Evolutionary conservation across 2,113 vertebrate species (phyloP).

Genomic region (Prinia subflava): DNA sequence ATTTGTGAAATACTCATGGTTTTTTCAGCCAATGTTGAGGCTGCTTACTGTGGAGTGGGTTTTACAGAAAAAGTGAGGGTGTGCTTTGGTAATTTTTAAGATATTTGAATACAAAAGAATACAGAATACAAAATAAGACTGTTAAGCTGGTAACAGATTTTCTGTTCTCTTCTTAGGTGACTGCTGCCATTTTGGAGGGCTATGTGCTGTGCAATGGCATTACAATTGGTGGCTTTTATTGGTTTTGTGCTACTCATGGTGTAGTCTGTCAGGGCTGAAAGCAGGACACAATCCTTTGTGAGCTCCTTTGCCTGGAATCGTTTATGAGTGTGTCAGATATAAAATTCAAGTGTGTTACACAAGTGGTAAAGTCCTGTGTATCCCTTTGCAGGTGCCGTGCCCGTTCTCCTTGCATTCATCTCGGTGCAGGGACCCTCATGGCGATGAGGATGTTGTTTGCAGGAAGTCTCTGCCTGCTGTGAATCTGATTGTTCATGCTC

Average conservation of each 20-base stretch:
- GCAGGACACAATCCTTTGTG: not conserved
- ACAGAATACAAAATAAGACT: not conserved
- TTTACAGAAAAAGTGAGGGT: not conserved
- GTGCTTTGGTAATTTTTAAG: not conserved
- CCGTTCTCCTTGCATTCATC: not conserved
- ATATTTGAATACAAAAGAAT: not conserved
- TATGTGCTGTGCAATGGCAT: not conserved
- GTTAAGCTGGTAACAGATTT: not conserved
- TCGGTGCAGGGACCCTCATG: not conserved
- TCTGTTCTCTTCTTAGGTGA: not conserved
- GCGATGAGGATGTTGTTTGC: rapidly evolving
- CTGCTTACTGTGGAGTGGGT: not conserved
- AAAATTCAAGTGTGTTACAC: not conserved
- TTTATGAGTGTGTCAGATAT: not conserved
- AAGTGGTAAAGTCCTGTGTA: not conserved
- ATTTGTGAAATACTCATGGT: not conserved
- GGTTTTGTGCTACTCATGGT: not conserved
- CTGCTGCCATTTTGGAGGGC: not conserved
- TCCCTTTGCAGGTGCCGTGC: not conserved
- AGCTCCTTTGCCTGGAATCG: not conserved
- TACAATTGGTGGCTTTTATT: not conserved
- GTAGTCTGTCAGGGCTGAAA: not conserved
- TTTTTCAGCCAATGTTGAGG: not conserved
- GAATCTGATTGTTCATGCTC: not conserved
- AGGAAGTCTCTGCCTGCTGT: not conserved